Evolutionary conservation across 2,113 vertebrate species (phyloP).

Genomic region (Sterrhoptilus dennistouni): DNA sequence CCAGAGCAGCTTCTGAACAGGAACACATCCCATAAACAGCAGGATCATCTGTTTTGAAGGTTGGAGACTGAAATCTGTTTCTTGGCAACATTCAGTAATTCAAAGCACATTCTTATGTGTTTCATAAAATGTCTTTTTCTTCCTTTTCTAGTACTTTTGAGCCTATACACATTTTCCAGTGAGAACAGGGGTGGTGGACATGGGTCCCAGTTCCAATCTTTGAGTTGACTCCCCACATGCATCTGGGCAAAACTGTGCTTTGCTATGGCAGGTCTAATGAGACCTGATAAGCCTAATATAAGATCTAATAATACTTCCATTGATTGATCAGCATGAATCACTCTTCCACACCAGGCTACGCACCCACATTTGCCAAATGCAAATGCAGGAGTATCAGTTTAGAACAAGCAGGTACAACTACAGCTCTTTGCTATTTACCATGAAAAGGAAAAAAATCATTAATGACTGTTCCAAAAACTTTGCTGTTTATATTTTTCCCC

Average conservation of each 20-base stretch:
- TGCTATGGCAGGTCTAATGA: neutral
- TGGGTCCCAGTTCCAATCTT: neutral
- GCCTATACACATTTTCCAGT: neutral
- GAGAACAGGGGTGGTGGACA: neutral
- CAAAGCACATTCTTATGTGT: neutral
- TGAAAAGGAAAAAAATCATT: neutral
- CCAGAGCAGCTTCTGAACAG: neutral
- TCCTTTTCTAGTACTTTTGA: neutral
- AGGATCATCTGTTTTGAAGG: neutral
- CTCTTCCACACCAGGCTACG: neutral
- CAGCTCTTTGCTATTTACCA: neutral
- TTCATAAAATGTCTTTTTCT: neutral
- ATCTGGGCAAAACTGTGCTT: neutral
- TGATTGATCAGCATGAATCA: neutral
- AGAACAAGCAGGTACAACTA: neutral
- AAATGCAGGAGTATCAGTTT: neutral
- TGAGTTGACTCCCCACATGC: fast-evolving
- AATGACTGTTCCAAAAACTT: neutral
- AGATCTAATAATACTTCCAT: neutral
- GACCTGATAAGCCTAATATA: neutral
- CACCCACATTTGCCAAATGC: neutral
- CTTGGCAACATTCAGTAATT: neutral
- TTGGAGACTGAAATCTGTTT: neutral
- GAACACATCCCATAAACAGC: neutral
- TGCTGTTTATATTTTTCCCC: neutral